A percentile compares a stretch with the other conserved stretches of the same genome.
phyloP scores from a whole-genome alignment of 1,140 invertebrate species.

The Dreissena rostriformis region DNA sequence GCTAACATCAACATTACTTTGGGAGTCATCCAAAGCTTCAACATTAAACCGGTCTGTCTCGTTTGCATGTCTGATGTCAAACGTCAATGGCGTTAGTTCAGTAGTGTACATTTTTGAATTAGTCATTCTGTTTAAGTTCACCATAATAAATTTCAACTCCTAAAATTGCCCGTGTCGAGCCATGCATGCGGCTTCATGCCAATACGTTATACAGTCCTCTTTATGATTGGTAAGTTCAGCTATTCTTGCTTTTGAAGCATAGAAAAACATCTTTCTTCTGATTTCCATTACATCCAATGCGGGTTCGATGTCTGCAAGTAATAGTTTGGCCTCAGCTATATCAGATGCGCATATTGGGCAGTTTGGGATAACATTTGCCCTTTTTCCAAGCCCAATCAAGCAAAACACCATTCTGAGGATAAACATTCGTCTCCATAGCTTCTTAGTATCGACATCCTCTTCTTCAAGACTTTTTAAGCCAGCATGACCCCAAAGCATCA shows the following conservation, averaged over 20 bases:
- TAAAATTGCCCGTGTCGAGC: conserved; percentile 19
- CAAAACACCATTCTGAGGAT: conserved; percentile 36
- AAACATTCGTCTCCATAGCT: conserved; percentile 25
- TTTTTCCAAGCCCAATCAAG: conserved; percentile 28
- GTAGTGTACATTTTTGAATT: neutral
- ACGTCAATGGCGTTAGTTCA: too few relatives aligned
- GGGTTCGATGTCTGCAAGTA: neutral
- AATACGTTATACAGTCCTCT: neutral
- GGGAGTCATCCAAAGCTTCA: too few relatives aligned
- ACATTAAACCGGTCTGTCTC: too few relatives aligned
- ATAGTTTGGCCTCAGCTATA: neutral
- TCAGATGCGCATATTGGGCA: neutral
- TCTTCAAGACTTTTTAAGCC: conserved; percentile 35
- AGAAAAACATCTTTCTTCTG: conserved; percentile 35
- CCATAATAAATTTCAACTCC: conserved; percentile 21
- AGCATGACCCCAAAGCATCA: conserved; percentile 12
- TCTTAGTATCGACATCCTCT: conserved; percentile 29
- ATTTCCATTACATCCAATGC: conserved; percentile 20
- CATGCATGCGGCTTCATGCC: neutral
- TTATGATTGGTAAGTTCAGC: neutral
- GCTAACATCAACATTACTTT: too few relatives aligned
- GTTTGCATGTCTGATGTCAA: too few relatives aligned
- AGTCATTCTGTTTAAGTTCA: neutral
- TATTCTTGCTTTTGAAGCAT: conserved; percentile 23
- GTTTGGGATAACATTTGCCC: conserved; percentile 26